A percentile compares a stretch with the other conserved stretches of the same genome.
phyloP scores from a whole-genome alignment of 2,888 invertebrate genomes.

The Eupeodes luniger region DNA sequence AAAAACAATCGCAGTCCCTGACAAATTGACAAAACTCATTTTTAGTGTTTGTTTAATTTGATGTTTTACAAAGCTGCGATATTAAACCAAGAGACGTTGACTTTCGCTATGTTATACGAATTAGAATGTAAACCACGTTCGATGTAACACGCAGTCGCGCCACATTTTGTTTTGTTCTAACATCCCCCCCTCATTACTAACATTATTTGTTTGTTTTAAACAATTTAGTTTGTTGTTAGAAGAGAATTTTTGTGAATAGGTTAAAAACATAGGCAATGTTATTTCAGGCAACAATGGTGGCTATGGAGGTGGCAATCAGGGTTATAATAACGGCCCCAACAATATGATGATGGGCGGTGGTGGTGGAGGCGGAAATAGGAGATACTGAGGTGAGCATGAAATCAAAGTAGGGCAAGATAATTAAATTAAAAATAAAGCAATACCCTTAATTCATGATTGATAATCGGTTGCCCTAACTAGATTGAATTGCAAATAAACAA shows the following conservation, averaged over 20 bases:
- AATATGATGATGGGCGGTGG: conserved; percentile 72
- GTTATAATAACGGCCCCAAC: conserved; percentile 66
- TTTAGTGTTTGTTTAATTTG: conserved; percentile 78
- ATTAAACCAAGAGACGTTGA: conserved; percentile 81
- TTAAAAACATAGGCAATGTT: conserved; percentile 36
- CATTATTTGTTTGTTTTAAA: neutral
- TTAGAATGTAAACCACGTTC: conserved; percentile 78
- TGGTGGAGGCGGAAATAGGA: conserved; percentile 67
- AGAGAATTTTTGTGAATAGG: conserved; percentile 24
- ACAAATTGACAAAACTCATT: conserved; percentile 70
- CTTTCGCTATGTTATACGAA: conserved; percentile 84
- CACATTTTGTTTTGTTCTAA: conserved; percentile 77
- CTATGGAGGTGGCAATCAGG: conserved; percentile 65
- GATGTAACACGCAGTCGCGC: conserved; percentile 84
- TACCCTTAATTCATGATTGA: conserved; percentile 9
- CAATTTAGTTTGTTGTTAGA: neutral
- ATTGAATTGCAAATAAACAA: neutral
- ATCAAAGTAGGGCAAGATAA: neutral
- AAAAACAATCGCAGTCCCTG: conserved; percentile 51
- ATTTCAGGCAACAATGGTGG: conserved; percentile 73
- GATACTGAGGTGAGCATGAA: conserved; percentile 71
- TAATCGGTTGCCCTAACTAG: conserved; percentile 15
- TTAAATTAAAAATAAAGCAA: neutral
- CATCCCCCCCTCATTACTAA: neutral
- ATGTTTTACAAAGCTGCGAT: conserved; percentile 80